These are phyloP conservation scores for Neogale vison DNA, from an alignment of 2,113 vertebrate genomes.

Conservation along the genomic window DNA sequence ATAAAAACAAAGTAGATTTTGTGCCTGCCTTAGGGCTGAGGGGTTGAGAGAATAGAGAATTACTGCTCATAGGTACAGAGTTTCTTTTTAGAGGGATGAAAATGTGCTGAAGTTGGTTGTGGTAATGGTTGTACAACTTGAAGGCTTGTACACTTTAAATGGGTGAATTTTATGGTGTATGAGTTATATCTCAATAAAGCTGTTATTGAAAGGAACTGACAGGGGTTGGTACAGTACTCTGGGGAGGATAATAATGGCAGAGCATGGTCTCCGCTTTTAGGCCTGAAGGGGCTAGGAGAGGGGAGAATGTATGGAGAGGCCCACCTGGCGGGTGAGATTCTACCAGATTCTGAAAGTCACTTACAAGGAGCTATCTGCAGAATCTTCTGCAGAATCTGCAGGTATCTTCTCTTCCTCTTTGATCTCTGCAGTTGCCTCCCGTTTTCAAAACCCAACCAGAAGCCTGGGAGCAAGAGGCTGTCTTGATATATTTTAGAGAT, in stretches of 20 bases:
- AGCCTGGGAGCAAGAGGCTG: neutral
- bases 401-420: neutral
- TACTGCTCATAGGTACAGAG: neutral
- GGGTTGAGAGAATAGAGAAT: neutral
- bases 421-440: neutral
- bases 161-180: neutral
- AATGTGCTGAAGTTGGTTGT: neutral
- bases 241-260: neutral
- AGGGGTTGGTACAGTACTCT: neutral
- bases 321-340: neutral
- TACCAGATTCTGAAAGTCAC: neutral
- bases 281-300: neutral
- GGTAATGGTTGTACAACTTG: neutral
- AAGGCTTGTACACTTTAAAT: neutral
- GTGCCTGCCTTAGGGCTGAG: neutral
- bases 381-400: too few species aligned
- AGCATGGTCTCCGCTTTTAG: neutral
- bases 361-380: neutral
- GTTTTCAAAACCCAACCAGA: neutral
- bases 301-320: neutral
- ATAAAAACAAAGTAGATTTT: neutral
- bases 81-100: neutral
- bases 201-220: neutral
- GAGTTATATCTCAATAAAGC: neutral
- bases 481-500: neutral